These are phyloP conservation scores for Meloidogyne chitwoodi DNA, from an alignment of 1,140 invertebrate species.

Conservation along the genomic window DNA sequence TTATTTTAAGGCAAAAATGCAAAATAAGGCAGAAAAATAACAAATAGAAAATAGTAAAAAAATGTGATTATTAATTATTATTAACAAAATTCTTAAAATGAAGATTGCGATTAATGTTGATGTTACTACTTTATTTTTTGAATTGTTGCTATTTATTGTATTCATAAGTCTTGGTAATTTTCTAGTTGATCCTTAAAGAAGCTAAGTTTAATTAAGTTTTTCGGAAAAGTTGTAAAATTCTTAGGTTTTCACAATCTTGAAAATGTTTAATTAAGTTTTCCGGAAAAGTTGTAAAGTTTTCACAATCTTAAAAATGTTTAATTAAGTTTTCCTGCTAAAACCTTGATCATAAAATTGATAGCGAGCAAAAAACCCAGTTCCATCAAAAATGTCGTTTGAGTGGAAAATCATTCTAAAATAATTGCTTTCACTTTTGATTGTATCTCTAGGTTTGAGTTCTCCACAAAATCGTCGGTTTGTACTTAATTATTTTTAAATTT, in stretches of 20 bases:
- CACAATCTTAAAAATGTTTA: too few relatives aligned
- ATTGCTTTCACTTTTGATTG: constrained; percentile 73
- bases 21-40: background rate
- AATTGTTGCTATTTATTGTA: background rate
- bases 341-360: constrained; percentile 71
- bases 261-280: background rate
- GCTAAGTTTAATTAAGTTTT: background rate
- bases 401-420: constrained; percentile 90
- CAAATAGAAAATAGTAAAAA: background rate
- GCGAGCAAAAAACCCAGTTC: constrained; percentile 82
- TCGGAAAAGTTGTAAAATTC: too few relatives aligned
- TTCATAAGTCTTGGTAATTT: background rate
- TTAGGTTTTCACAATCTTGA: too few relatives aligned
- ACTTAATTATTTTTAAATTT: background rate
- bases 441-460: constrained; percentile 61
- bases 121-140: background rate
- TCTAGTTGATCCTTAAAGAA: background rate
- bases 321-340: background rate
- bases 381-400: constrained; percentile 82
- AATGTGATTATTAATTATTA: background rate
- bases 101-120: background rate
- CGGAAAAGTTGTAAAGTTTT: background rate
- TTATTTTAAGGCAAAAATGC: background rate
- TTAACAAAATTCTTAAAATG: background rate
- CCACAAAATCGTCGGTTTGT: constrained; percentile 82